A percentile compares a stretch with the other conserved stretches of the same genome.
Conservation (phyloP, 2,113 vertebrate species). For the Nothocercus nigrocapillus region DNA sequence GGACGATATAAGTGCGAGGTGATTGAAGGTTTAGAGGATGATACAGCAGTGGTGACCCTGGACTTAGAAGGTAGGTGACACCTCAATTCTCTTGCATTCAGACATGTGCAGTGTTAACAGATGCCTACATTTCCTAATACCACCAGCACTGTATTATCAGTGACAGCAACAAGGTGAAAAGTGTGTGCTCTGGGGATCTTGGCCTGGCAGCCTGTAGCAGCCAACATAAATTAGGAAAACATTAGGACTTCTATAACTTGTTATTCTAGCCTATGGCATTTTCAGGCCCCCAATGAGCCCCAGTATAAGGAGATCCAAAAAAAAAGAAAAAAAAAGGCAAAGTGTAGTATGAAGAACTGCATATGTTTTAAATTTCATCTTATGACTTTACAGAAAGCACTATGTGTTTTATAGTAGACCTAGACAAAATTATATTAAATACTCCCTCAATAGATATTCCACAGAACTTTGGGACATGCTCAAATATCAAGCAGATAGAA, state of each 20-base stretch:
- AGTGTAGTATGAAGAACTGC: background rate
- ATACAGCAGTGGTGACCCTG: constrained; percentile 79
- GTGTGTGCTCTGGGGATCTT: background rate
- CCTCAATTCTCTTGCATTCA: background rate
- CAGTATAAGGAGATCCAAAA: background rate
- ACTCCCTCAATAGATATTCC: background rate
- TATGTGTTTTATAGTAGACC: background rate
- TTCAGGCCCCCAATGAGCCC: background rate
- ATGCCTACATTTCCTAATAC: background rate
- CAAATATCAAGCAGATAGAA: background rate
- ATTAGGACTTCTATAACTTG: background rate
- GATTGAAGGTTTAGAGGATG: constrained; percentile 87
- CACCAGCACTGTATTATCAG: background rate
- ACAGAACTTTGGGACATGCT: rapidly evolving
- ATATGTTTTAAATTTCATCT: background rate
- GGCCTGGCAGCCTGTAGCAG: background rate
- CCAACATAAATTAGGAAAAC: background rate
- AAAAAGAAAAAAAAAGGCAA: background rate
- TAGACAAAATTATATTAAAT: background rate
- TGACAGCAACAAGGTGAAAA: background rate
- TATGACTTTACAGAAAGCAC: background rate
- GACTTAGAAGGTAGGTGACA: constrained; percentile 81
- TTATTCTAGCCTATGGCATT: rapidly evolving
- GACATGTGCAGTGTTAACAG: rapidly evolving
- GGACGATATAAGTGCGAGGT: constrained; percentile 93